Evolutionary conservation across 2,888 invertebrate species (phyloP), one percentile per base, ranked within the genome.

Genomic region (Caenorhabditis uteleia): DNA sequence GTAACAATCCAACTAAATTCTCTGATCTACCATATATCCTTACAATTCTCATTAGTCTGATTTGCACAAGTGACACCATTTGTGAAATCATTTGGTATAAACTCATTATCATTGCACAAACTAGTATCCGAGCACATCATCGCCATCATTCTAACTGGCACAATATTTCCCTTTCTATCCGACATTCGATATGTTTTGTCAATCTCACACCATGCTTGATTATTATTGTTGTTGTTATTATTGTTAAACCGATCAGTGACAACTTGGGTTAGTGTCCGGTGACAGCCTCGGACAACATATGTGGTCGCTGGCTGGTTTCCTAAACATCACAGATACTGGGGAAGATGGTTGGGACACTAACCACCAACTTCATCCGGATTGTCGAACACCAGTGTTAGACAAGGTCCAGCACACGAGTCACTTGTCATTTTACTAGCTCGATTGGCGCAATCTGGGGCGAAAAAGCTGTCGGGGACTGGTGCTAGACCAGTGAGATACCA

Each of bases 401-500:
- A 72, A n/a, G 72, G 60, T n/a, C 72, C 72, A 7, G 68, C 40
- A 34, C 72, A 72, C 6, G 49, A 31, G 39, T 71, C 70, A 10
- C 23, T 50, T 5, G 18, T 45, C 10, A 5, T 18, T 4, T 21
- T 20, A 4, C 27, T 27, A n/a, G 45, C 40, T 16, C 26, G n/a
- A 38, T 50, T 39, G 4, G 26, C 14, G 31, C 57, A 59, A 23
- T 27, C 45, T 10, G 23, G 20, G 5, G 49, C 12, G 42, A 55
- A 51, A 29, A 49, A 59, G 21, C 44, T 38, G 23, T 68, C 66
- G 3, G 59, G 27, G 18, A 68, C 61, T 12, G 48, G 34, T 14
- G 70, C 59, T 21, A 74, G 50, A 25, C 74, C 74, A 38, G 74
- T 74, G 40, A 74, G 23, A 34, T 43, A 62, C 74, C 74, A 74